Base-by-base conservation (phyloP, 92 coral and sea anemone genomes). In the Hydrozoanthus gracilis region DNA sequence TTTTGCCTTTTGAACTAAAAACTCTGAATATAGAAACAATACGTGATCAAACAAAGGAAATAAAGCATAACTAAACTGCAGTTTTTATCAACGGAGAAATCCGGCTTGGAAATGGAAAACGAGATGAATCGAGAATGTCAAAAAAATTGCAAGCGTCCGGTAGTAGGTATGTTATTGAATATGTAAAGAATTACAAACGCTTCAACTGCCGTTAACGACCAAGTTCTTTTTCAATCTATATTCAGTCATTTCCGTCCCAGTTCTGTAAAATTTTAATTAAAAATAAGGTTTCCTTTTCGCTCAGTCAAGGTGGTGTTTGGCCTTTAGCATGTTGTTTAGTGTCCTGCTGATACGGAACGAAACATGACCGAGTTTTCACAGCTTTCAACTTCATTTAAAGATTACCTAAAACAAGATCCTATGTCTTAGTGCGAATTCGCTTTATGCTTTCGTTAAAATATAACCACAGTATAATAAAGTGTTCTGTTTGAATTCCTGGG, bases 291-390 rank as follows among this genome's bases (percentile, higher is more conserved):
- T 80, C 58, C 74, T 48, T 44, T 70, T 60, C 11, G 73, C 82
- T 27, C 65, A 68, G 73, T 68, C 14, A 46, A 80, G 4, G 47
- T 74, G 11, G 85, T 65, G 73, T 64, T 80, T 14, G 73, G 56
- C 49, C 48, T 49, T 47, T 74, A 15, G 62, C 16, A 16, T 67
- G 46, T 39, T 69, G 39, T 27, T 44, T 3, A 12, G 56, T 9
- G 74, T 80, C 85, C 74, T 58, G 85, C 85, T 80, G 85, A 16
- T 80, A 74, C 10, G 3, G 45, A 66, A 8, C 7, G 73, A 45
- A 27, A 80, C 27, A 80, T 55, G 11, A 46, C 52, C 58, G 11
- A 27, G 10, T n/a, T 61, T 79, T 55, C 54, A 64, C 73, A 65
- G 58, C 60, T 49, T 65, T 67, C 13, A 17, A 16, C 55, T 17